Percentiles rank a stretch among this genome's conserved stretches.
Evolutionary conservation across 1,140 invertebrate species (phyloP).

Genomic region (Apis florea): DNA sequence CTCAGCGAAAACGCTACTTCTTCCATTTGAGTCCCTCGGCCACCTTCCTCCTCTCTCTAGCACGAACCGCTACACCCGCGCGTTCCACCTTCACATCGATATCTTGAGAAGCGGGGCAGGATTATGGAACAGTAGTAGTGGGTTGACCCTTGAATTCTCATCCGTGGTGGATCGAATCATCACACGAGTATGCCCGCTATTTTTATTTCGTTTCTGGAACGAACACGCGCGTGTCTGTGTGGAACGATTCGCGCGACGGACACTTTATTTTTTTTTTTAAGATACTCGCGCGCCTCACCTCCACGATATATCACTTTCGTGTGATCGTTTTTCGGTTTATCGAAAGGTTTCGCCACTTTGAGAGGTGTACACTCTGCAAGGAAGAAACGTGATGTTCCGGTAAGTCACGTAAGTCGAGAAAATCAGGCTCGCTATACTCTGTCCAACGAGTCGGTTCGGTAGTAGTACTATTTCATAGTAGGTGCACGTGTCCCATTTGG

Average conservation of each 20-base stretch:
- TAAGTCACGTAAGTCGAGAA: no score
- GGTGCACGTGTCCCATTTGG: no score
- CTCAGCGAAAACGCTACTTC: constrained; percentile 2
- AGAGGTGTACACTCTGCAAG: not conserved
- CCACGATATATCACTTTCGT: no score
- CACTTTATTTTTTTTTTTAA: not conserved
- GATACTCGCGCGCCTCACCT: not conserved
- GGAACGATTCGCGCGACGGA: not conserved
- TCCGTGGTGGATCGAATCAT: constrained; percentile 46
- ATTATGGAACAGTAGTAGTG: constrained; percentile 12
- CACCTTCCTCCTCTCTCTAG: not conserved
- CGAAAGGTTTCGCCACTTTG: not conserved
- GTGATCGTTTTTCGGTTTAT: no score
- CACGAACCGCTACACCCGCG: not conserved
- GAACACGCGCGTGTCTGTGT: no score
- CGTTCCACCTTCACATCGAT: not conserved
- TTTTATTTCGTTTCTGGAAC: not conserved
- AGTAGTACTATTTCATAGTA: no score
- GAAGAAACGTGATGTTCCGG: no score
- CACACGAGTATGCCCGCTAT: constrained; percentile 36
- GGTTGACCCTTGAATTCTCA: constrained; percentile 21
- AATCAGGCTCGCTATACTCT: no score
- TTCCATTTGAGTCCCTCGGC: constrained; percentile 17
- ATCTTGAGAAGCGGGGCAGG: not conserved
- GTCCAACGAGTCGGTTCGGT: no score